These are phyloP conservation scores for Trichopoda pennipes DNA, from an alignment of 2,888 invertebrate species.

Conservation along the genomic window DNA sequence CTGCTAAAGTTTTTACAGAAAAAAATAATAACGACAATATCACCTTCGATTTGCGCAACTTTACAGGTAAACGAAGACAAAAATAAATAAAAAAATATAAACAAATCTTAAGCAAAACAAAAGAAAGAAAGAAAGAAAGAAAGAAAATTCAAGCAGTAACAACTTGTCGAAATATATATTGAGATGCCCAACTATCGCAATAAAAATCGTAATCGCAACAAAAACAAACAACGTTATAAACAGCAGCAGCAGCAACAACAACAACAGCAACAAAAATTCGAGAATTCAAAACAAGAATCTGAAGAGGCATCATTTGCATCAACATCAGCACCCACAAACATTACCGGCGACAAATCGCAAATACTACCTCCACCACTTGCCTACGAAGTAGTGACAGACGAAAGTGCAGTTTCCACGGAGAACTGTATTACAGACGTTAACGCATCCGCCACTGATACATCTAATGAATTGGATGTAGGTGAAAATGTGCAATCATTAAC, in stretches of 20 bases:
- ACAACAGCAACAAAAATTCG: slow-evolving; percentile 63
- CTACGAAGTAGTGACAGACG: slow-evolving; percentile 20
- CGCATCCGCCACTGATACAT: slow-evolving; percentile 19
- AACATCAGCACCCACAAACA: slow-evolving; percentile 39
- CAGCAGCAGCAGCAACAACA: slow-evolving; percentile 65
- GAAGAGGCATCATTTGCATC: slow-evolving; percentile 45
- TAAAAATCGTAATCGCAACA: slow-evolving; percentile 72
- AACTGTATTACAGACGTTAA: slow-evolving; percentile 24
- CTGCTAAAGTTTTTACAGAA: slow-evolving; percentile 43
- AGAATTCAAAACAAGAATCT: slow-evolving; percentile 45
- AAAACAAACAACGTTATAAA: slow-evolving; percentile 69
- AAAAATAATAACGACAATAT: slow-evolving; percentile 15
- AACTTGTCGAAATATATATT: slow-evolving; percentile 37
- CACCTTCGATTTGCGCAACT: slow-evolving; percentile 13
- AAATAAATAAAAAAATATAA: slow-evolving; percentile 27
- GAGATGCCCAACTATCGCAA: slow-evolving; percentile 73
- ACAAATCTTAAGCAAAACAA: slow-evolving; percentile 44
- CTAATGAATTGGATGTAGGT: neutral
- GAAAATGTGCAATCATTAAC: slow-evolving; percentile 40
- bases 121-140: slow-evolving; percentile 70
- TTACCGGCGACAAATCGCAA: neutral
- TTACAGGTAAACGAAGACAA: slow-evolving; percentile 22
- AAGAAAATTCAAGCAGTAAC: slow-evolving; percentile 76
- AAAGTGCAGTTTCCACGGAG: slow-evolving; percentile 45
- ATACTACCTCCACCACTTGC: slow-evolving; percentile 28